phyloP scores from a whole-genome alignment of 2,797 vertebrate genomes.

The Cirrhinus molitorella region DNA sequence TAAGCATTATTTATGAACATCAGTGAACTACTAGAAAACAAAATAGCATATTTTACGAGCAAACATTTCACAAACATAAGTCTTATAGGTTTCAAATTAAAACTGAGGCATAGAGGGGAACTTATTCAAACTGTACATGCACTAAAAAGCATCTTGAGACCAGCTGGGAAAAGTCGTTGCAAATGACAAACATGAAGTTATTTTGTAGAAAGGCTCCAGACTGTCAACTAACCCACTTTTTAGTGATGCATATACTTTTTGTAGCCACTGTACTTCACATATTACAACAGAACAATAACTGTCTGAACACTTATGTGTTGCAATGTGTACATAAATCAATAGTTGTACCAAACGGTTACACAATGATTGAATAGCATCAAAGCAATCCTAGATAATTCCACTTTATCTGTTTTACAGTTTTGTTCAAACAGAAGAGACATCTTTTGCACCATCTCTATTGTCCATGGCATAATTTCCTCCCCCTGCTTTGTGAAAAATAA shows the following conservation, averaged over 20 bases:
- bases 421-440: slow-evolving; percentile 9
- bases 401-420: slow-evolving; percentile 29
- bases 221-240: not conserved
- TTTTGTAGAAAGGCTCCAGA: not conserved
- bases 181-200: not conserved
- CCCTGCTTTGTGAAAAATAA: slow-evolving; percentile 7
- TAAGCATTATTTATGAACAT: not conserved
- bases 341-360: not conserved
- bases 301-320: slow-evolving; percentile 3
- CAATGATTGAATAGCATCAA: slow-evolving; percentile 17
- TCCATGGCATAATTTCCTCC: slow-evolving; percentile 20
- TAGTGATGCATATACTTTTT: not conserved
- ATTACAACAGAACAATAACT: not conserved
- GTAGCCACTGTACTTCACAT: not conserved
- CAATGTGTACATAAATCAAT: not conserved
- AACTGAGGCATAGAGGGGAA: no score
- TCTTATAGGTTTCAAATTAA: no score
- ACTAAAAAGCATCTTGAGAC: no score
- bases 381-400: slow-evolving; percentile 28
- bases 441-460: not conserved
- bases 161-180: not conserved
- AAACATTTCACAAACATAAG: no score
- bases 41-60: not conserved
- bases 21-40: not conserved
- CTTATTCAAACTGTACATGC: no score